Base-by-base conservation (phyloP, 2,888 invertebrate genomes). In the Lepidocyrtinus sp. region DNA sequence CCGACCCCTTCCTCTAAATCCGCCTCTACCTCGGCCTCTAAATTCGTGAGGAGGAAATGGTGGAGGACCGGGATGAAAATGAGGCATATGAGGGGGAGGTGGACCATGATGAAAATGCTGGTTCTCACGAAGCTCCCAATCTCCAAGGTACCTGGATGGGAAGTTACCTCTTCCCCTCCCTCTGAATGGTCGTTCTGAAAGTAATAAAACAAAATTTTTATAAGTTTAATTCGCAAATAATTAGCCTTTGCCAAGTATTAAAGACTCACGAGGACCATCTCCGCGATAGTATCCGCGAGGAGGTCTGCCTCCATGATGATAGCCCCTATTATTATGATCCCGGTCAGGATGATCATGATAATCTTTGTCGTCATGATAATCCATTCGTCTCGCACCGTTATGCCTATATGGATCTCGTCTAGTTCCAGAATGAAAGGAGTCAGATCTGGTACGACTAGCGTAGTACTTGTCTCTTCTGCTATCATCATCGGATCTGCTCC, bases 61-160 rank as follows among this genome's bases (percentile, higher is more conserved):
- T 22, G 65, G 55, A 2, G 7, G 19, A 17, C 45, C 26, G 1
- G 7, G 19, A 12, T 24, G 22, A 21, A 17, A 21, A 45, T n/a
- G 19, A 1, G 59, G 36, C 1, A 59, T 21, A 7, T 2, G 21
- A 22, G 46, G 63, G 1, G 45, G 50, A 21, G 64, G 64, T n/a
- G 26, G 22, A 22, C 12, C 46, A 19, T 36, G 36, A 24, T 22
- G 69, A 27, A 3, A 0, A 59, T 75, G 68, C 0, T 27, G 27
- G 25, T 61, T 55, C 2, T 75, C 75, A 45, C 61, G 75, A 19
- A 81, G 19, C 46, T 81, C 81, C 81, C 81, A 76, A 68, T 81
- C 81, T 7, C 81, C 81, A 36, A 81, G 1, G 26, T 76, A 81
- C 2, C 81, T 27, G 5, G 75, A 62, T 5, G 75, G 75, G n/a